phyloP scores from a whole-genome alignment of 2,888 invertebrate genomes.

The Craniophora ligustri region DNA sequence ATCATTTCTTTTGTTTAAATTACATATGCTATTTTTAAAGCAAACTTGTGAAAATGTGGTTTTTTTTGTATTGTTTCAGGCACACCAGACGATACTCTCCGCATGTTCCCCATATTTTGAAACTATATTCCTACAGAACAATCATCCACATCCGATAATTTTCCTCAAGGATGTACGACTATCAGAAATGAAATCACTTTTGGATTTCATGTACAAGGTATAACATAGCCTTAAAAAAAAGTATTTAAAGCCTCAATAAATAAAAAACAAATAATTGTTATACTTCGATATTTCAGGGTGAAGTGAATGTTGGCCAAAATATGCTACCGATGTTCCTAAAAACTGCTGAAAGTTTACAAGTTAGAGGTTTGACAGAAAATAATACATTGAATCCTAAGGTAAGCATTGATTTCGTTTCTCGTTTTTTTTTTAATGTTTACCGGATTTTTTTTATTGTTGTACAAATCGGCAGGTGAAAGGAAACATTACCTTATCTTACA shows the following conservation, averaged over 20 bases:
- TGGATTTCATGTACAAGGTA: conserved; percentile 98
- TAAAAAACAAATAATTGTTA: conserved; percentile 9
- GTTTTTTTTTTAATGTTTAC: too few species aligned
- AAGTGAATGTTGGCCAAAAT: conserved; percentile 97
- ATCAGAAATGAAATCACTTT: conserved; percentile 95
- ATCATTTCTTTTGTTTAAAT: conserved; percentile 69
- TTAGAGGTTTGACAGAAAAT: conserved; percentile 95
- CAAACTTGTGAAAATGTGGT: conserved; percentile 45
- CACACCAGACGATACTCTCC: conserved; percentile 97
- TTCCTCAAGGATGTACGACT: conserved; percentile 97
- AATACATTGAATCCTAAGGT: conserved; percentile 90
- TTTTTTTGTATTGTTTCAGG: conserved; percentile 87
- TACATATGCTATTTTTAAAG: conserved; percentile 57
- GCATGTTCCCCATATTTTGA: conserved; percentile 98
- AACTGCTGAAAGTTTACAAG: conserved; percentile 97
- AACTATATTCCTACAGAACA: conserved; percentile 96
- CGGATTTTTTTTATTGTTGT: background rate
- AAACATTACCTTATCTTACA: too few species aligned
- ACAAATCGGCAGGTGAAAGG: too few species aligned
- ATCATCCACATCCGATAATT: conserved; percentile 97
- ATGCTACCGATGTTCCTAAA: conserved; percentile 96
- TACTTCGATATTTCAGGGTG: conserved; percentile 86
- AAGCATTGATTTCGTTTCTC: conserved; percentile 45
- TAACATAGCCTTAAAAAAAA: conserved; percentile 24
- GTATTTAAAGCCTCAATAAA: conserved; percentile 4